These are phyloP conservation scores for Cryptus viduatorius DNA, from an alignment of 2,888 invertebrate species.

Conservation along the genomic window DNA sequence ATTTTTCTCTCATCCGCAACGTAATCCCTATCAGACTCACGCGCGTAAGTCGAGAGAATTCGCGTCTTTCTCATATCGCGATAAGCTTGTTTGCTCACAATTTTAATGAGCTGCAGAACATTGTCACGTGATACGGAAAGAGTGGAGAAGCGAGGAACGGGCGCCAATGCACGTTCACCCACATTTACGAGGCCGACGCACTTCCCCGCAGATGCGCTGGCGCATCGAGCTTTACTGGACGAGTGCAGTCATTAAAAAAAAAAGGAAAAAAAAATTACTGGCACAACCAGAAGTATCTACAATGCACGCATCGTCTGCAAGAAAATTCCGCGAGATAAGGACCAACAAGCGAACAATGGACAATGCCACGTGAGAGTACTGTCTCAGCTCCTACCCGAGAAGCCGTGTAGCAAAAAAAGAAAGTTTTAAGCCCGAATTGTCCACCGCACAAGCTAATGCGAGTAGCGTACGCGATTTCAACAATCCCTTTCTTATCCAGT, in stretches of 20 bases:
- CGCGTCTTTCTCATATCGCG: slow-evolving; percentile 43
- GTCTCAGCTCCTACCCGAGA: slow-evolving; percentile 2
- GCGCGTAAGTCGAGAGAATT: slow-evolving; percentile 20
- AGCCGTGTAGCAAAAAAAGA: background rate
- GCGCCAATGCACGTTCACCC: slow-evolving; percentile 19
- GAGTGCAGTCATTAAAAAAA: slow-evolving; percentile 16
- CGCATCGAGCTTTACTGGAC: background rate
- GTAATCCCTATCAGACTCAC: background rate
- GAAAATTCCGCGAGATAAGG: slow-evolving; percentile 1
- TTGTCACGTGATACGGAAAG: slow-evolving; percentile 35
- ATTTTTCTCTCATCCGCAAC: background rate
- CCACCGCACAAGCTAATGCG: background rate
- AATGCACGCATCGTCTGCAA: background rate
- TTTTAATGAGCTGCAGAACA: slow-evolving; percentile 68
- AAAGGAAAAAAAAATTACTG: slow-evolving; percentile 5
- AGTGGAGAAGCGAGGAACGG: background rate
- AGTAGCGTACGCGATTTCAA: slow-evolving; percentile 24
- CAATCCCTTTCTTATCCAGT: slow-evolving; percentile 2
- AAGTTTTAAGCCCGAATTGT: slow-evolving; percentile 9
- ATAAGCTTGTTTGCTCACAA: slow-evolving; percentile 72
- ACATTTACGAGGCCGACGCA: slow-evolving; percentile 2
- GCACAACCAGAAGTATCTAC: slow-evolving; percentile 6
- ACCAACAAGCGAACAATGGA: slow-evolving; percentile 47
- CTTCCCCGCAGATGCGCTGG: background rate
- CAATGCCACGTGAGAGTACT: slow-evolving; percentile 49